Percentiles rank a stretch among this genome's conserved stretches.
phyloP scores from a whole-genome alignment of 2,113 vertebrate genomes.

The Mystacornis crossleyi region DNA sequence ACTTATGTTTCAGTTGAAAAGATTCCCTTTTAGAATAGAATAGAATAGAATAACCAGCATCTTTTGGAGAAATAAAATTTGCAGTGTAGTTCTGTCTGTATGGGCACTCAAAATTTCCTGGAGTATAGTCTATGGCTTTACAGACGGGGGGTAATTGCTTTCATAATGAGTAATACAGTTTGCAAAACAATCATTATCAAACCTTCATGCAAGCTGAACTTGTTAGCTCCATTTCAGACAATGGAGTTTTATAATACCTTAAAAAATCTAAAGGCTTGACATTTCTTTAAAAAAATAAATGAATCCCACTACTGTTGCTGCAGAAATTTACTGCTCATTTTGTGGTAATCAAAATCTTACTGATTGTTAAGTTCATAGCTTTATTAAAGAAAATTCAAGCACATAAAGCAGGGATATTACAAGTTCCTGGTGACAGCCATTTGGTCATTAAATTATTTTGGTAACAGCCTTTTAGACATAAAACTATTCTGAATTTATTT shows the following conservation, averaged over 20 bases:
- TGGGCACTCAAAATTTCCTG: background rate
- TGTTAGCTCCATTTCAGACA: background rate
- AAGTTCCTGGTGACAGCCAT: background rate
- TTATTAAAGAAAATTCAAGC: background rate
- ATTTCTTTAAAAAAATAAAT: background rate
- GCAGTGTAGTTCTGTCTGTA: background rate
- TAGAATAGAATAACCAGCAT: background rate
- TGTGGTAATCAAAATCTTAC: background rate
- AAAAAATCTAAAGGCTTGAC: background rate
- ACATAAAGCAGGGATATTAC: background rate
- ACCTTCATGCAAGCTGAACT: background rate
- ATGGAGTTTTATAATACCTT: background rate
- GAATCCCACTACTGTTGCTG: background rate
- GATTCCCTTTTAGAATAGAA: no score
- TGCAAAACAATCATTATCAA: background rate
- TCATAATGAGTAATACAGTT: background rate
- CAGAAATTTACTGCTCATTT: background rate
- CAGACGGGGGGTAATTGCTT: background rate
- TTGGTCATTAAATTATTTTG: background rate
- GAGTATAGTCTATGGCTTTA: background rate
- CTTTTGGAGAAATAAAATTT: background rate
- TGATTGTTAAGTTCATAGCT: background rate
- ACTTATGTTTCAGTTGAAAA: background rate
- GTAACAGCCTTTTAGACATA: background rate
- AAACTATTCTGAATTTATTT: background rate